These are phyloP conservation scores for Peromyscus nudipes DNA, from an alignment of 2,797 vertebrate genomes.

Conservation along the genomic window DNA sequence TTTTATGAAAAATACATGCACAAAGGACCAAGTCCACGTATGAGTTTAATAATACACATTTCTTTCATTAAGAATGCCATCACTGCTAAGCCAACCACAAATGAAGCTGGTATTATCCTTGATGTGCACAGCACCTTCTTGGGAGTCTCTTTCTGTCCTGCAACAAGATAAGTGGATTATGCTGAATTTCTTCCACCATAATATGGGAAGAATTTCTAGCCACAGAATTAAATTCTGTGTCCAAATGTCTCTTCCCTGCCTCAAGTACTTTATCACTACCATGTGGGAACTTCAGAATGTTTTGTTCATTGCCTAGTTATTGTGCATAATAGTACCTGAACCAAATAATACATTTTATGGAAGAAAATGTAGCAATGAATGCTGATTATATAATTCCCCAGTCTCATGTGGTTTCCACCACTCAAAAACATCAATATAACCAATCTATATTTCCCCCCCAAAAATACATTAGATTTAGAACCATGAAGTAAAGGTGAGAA, in stretches of 20 bases:
- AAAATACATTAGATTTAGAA: background rate
- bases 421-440: background rate
- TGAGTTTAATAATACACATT: background rate
- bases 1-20: background rate
- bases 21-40: background rate
- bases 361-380: background rate
- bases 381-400: background rate
- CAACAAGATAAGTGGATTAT: background rate
- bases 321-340: background rate
- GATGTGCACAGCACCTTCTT: background rate
- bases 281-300: background rate
- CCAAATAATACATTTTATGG: background rate
- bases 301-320: constrained; percentile 4
- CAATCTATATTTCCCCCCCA: background rate
- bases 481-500: background rate
- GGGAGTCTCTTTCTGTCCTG: background rate
- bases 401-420: background rate
- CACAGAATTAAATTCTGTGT: background rate
- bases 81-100: background rate
- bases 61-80: background rate
- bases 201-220: background rate
- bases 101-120: background rate
- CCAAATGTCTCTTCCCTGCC: background rate
- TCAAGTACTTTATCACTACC: background rate
- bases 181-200: background rate